Base-by-base conservation (phyloP, 2,888 invertebrate genomes). In the Platypus cylindrus region DNA sequence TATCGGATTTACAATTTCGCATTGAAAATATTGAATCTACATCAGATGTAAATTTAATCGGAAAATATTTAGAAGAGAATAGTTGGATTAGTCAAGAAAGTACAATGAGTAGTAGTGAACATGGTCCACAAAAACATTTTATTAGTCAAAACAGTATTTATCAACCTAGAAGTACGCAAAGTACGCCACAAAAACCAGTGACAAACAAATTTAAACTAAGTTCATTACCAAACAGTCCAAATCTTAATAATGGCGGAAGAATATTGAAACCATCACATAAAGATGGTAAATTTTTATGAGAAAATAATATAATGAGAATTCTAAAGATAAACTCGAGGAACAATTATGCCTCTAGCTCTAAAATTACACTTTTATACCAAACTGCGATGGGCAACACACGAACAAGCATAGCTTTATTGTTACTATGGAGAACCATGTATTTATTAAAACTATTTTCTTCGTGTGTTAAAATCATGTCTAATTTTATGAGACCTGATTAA, bases 11-110 rank as follows among this genome's bases (percentile, higher is more conserved):
- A 30, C 67, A 70, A 48, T 58, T 51, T 42, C 59, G 70, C 30
- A 57, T 72, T 17, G 59, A 55, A 33, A 56, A 59, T 3, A 69
- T 71, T 17, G 69, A 70, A 52, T 61, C 55, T 17, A 59, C 58
- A 14, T 53, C 55, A 3, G 54, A 55, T 42, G 40, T 46, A 15
- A 56, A 51, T 43, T 45, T 50, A 17, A 26, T 45, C 15, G 48
- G 44, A 18, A 49, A 44, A 36, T 48, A 48, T n/a, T 34, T 52
- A 13, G 50, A 53, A 41, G 34, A 45, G 37, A 45, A 40, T 16
- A 28, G 40, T 8, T 41, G 47, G 12, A 31, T 32, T 3, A 22
- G 34, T 17, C 28, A 37, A 34, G 48, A 32, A 36, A 15, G 25
- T 18, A n/a, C n/a, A 14, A 32, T 29, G 29, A 23, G 23, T 17